Evolutionary conservation across 2,113 vertebrate species (phyloP).

Genomic region (Syrrhaptes paradoxus): DNA sequence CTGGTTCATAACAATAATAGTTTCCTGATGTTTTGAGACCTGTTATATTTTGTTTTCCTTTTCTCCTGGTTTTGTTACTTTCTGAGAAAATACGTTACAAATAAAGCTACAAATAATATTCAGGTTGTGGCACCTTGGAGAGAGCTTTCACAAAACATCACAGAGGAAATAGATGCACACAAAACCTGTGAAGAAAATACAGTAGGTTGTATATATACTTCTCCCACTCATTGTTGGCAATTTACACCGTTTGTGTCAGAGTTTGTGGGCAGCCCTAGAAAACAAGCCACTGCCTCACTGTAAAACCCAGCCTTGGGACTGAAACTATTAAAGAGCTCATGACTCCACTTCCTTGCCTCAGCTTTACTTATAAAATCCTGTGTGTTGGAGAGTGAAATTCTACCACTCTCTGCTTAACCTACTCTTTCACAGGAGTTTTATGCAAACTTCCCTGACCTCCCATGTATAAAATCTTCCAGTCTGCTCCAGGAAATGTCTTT

Average conservation of each 20-base stretch:
- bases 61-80: slow-evolving; percentile 41
- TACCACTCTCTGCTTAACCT: background rate
- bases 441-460: background rate
- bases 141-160: slow-evolving; percentile 15
- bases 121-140: slow-evolving; percentile 19
- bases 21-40: background rate
- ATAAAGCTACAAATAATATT: slow-evolving; percentile 12
- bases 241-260: background rate
- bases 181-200: slow-evolving; percentile 54
- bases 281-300: background rate
- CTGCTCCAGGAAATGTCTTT: background rate
- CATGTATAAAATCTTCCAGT: background rate
- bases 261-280: slow-evolving; percentile 7
- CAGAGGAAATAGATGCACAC: background rate
- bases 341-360: background rate
- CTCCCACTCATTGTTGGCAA: slow-evolving; percentile 39
- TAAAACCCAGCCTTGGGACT: background rate
- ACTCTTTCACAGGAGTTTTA: background rate
- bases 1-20: background rate
- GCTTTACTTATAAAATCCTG: background rate
- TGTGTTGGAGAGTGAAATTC: background rate
- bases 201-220: slow-evolving; percentile 12
- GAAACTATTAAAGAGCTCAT: background rate
- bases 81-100: background rate
- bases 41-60: background rate